Evolutionary conservation across 2,797 vertebrate genomes (phyloP), one percentile per base, ranked within the genome.

Genomic region (Thaleichthys pacificus): DNA sequence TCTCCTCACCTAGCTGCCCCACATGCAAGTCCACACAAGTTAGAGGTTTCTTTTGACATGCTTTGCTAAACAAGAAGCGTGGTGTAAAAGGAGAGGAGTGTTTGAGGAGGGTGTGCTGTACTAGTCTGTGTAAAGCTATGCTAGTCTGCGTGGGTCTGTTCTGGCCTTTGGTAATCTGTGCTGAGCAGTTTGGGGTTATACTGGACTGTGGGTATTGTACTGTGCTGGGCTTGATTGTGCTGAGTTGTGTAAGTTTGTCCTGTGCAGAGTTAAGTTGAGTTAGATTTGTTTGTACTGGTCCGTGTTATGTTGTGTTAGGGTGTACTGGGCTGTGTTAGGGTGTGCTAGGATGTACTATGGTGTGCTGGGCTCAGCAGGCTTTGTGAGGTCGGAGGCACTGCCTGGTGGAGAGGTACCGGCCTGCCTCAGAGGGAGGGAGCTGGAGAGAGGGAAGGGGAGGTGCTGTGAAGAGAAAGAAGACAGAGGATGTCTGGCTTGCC

Each of bases 371-470:
- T 42, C 38, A 42, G n/a, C 28, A 60, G 71, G 28, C 49, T 24
- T 35, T 66, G 71, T 66, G 61, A 76, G 57, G 71, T 38, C 84
- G 81, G 72, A 61, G 80, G 72, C 28, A 30, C 28, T 38, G 35
- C 35, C 35, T 38, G 35, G 8, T 38, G 35, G 51, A 56, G 51
- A 56, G 51, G 19, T 4, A 56, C 14, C 58, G 58, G 26, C 30
- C n/a, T 51, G 51, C 15, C 7, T n/a, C 4, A 56, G 51, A n/a
- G 17, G 7, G 51, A 56, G 19, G 11, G 7, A 15, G 21, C 3
- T 5, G n/a, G 47, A 69, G 14, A 42, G 17, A 70, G 51, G 19
- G 19, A n/a, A 15, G 51, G 51, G 51, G 19, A 8, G 51, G 19
- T 1, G 4, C 51, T 56, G 19, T 56, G 4, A n/a, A 4, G 17